These are phyloP conservation scores for Ceriagrion tenellum DNA, from an alignment of 2,888 invertebrate genomes.

Conservation along the genomic window DNA sequence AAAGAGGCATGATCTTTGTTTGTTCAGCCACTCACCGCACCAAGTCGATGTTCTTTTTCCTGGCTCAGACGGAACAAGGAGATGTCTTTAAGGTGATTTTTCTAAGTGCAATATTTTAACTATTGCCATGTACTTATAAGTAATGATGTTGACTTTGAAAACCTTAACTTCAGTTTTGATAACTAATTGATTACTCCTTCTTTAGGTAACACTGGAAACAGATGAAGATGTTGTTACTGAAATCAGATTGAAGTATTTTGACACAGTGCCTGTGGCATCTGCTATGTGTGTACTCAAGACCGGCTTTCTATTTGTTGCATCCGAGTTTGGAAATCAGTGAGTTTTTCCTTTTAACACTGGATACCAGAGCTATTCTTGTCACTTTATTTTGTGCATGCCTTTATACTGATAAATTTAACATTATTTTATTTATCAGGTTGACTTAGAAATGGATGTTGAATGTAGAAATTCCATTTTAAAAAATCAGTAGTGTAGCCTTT, in stretches of 20 bases:
- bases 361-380: neutral
- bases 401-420: too few relatives aligned
- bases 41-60: slow-evolving; percentile 99
- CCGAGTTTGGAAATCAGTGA: slow-evolving; percentile 99
- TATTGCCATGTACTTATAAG: too few relatives aligned
- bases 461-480: too few relatives aligned
- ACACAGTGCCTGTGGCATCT: slow-evolving; percentile 98
- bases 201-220: slow-evolving; percentile 90
- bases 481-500: too few relatives aligned
- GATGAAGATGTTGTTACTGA: slow-evolving; percentile 99
- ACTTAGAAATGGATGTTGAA: too few relatives aligned
- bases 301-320: slow-evolving; percentile 98
- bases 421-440: too few relatives aligned
- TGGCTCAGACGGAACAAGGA: slow-evolving; percentile 99
- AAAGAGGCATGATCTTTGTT: slow-evolving; percentile 99
- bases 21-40: slow-evolving; percentile 99
- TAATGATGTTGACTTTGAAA: too few relatives aligned
- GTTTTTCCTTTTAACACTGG: slow-evolving; percentile 77
- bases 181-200: neutral
- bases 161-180: neutral
- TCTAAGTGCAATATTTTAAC: too few relatives aligned
- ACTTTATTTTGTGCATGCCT: too few relatives aligned
- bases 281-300: slow-evolving; percentile 99
- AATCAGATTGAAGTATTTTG: slow-evolving; percentile 99
- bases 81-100: slow-evolving; percentile 91